Percentiles rank a stretch among this genome's conserved stretches.
Evolutionary conservation across 2,888 invertebrate species (phyloP).

Genomic region (Hypomecis atomaria): DNA sequence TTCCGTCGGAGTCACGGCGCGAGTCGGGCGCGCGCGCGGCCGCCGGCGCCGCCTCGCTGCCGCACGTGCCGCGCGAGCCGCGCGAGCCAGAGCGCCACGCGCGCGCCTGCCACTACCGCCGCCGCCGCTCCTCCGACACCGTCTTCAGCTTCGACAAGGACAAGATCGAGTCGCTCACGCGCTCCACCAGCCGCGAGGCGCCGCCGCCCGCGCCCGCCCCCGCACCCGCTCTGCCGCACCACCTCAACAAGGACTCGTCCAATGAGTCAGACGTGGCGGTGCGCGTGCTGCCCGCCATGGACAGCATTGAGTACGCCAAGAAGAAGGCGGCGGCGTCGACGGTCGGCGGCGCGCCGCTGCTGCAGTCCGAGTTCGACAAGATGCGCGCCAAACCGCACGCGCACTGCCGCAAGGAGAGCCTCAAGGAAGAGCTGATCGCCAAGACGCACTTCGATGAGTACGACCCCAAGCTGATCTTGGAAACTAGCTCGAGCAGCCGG

Average conservation of each 20-base stretch:
- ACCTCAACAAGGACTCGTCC: slow-evolving; percentile 79
- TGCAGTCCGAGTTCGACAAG: slow-evolving; percentile 87
- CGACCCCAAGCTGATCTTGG: slow-evolving; percentile 87
- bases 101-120: slow-evolving; percentile 81
- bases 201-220: slow-evolving; percentile 66
- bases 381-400: slow-evolving; percentile 70
- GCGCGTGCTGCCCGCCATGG: slow-evolving; percentile 80
- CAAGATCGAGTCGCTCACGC: slow-evolving; percentile 88
- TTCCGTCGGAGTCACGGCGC: slow-evolving; percentile 84
- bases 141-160: slow-evolving; percentile 92
- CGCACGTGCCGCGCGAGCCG: slow-evolving; percentile 78
- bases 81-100: slow-evolving; percentile 80
- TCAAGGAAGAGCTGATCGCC: slow-evolving; percentile 87
- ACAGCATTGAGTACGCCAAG: slow-evolving; percentile 83
- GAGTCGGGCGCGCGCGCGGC: slow-evolving; percentile 87
- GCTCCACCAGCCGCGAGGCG: slow-evolving; percentile 59
- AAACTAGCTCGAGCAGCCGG: slow-evolving; percentile 82
- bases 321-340: slow-evolving; percentile 73
- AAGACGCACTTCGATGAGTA: slow-evolving; percentile 89
- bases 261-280: slow-evolving; percentile 82
- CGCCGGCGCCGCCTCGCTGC: slow-evolving; percentile 85
- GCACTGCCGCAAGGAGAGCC: slow-evolving; percentile 80
- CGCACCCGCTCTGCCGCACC: slow-evolving; percentile 47
- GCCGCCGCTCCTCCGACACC: slow-evolving; percentile 89
- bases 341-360: slow-evolving; percentile 80